A percentile compares a stretch with the other conserved stretches of the same genome.
phyloP scores from a whole-genome alignment of 64 coral and sea anemone species.

The Hydrozoanthus tunicans region DNA sequence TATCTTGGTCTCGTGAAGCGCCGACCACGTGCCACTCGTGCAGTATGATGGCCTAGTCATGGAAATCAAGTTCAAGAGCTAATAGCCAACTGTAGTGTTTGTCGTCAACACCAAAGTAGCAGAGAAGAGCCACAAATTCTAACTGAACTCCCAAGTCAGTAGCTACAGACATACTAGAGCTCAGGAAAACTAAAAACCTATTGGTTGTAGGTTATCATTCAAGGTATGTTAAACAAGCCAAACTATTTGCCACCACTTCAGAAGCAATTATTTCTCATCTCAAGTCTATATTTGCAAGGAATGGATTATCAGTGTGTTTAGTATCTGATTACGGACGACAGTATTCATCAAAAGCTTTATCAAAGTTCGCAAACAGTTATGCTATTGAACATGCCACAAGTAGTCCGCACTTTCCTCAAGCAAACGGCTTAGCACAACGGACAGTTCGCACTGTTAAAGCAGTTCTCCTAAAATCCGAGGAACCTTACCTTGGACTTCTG shows the following conservation, averaged over 20 bases:
- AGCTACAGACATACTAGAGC: constrained; percentile 53
- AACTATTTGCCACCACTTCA: background rate
- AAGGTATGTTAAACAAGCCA: background rate
- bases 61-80: constrained; percentile 38
- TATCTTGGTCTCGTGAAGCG: constrained; percentile 22
- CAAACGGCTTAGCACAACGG: background rate
- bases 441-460: background rate
- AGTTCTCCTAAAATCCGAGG: background rate
- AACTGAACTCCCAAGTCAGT: constrained; percentile 31
- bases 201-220: constrained; percentile 19
- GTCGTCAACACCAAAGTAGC: background rate
- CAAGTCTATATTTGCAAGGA: too few relatives aligned
- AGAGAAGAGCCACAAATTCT: constrained; percentile 39
- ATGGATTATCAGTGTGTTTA: too few relatives aligned
- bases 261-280: background rate
- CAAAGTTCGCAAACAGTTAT: too few relatives aligned
- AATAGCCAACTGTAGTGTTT: constrained; percentile 1
- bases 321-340: too few relatives aligned
- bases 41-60: constrained; percentile 43
- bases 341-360: background rate
- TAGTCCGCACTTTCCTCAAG: background rate
- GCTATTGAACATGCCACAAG: too few relatives aligned
- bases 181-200: constrained; percentile 13
- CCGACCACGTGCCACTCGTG: constrained; percentile 33
- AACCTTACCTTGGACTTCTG: background rate